Base-by-base conservation (phyloP, 2,797 vertebrate genomes). In the Gorsachius magnificus region DNA sequence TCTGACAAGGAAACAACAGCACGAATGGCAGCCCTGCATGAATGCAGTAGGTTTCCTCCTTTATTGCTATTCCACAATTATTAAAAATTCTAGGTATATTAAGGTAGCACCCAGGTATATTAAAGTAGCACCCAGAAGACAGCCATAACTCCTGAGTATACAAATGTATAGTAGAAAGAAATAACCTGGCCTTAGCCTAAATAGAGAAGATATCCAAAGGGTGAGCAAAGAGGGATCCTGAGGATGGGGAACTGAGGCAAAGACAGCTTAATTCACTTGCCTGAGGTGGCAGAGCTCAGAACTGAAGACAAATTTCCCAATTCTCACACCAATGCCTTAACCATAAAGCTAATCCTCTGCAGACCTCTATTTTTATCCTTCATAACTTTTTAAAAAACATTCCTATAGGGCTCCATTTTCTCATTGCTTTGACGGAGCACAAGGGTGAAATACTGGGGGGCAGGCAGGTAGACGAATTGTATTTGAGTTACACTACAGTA, bases 341-440 rank as follows among this genome's bases (percentile, higher is more conserved):
- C 69, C 53, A 63, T 75, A 75, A 79, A 90, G 76, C 45, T 77
- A 93, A 96, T 89, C 46, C 65, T 92, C 84, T 79, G 33, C n/a
- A 80, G 76, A 83, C 43, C 41, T 87, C 68, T 95, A 41, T 80
- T 93, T 88, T 89, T 94, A 71, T 87, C 75, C 53, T 61, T 82
- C 76, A 82, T 69, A 94, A 85, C 41, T 83, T 94, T 53, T 24
- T 38, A 77, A 78, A 89, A 95, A 83, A 58, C 45, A 50, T 82
- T 95, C 63, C 77, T 83, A 71, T 63, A 54, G 8, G 72, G 57
- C 35, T 96, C 54, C 65, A 72, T 95, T 95, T 96, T 93, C 89
- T 94, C 72, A 65, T 69, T 77, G 33, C 31, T 91, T 78, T 63
- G 38, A 88, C 41, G 8, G 69, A 89, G 76, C 54, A 69, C 71